A percentile compares a stretch with the other conserved stretches of the same genome.
These are phyloP conservation scores for Bombus ignitus DNA, from an alignment of 1,140 invertebrate species.

Conservation along the genomic window DNA sequence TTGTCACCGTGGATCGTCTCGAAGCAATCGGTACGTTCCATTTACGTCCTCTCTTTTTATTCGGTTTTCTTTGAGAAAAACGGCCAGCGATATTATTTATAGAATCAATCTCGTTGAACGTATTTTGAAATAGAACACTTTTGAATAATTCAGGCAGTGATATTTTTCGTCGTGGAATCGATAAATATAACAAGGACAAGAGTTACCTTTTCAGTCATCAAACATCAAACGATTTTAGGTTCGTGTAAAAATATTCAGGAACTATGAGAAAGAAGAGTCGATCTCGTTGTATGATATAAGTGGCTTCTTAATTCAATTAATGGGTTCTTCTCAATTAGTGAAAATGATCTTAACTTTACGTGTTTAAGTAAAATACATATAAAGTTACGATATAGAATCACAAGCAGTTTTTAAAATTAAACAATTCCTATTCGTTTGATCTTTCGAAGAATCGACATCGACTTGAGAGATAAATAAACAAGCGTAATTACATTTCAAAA, in stretches of 20 bases:
- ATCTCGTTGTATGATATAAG: constrained; percentile 49
- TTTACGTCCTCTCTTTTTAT: not conserved
- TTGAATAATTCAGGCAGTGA: constrained; percentile 30
- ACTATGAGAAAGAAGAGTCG: constrained; percentile 10
- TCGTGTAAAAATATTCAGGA: constrained; percentile 7
- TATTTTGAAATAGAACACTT: not conserved
- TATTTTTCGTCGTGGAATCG: not conserved
- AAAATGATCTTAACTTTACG: not conserved
- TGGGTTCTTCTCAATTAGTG: no score
- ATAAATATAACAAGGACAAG: not conserved
- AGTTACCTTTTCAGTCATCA: not conserved
- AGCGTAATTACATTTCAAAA: no score
- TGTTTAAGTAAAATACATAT: not conserved
- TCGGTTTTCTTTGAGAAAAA: not conserved
- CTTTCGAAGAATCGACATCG: not conserved
- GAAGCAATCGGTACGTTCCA: constrained; percentile 40
- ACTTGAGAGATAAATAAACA: not conserved
- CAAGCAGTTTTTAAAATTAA: not conserved
- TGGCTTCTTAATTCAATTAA: not conserved
- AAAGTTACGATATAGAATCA: not conserved
- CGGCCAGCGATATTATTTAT: not conserved
- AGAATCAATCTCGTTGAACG: not conserved
- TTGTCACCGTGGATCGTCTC: constrained; percentile 55
- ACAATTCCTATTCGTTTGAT: not conserved
- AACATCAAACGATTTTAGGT: not conserved